Evolutionary conservation across 2,888 invertebrate species (phyloP).

Genomic region (Brenthis daphne): DNA sequence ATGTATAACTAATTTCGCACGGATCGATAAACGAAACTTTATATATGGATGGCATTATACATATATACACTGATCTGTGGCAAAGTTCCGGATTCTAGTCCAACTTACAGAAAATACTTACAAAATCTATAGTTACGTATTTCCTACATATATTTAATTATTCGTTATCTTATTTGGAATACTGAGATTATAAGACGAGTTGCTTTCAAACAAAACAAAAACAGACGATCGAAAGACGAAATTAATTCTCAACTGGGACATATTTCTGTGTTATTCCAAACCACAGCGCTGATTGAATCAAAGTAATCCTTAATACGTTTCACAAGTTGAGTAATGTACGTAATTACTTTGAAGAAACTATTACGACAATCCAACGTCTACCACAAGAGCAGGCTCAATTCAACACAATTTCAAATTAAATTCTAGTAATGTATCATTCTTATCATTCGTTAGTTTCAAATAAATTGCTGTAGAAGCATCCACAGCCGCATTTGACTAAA

Average conservation of each 20-base stretch:
- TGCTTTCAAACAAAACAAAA: too few species aligned
- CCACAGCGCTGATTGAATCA: constrained; percentile 10
- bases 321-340: constrained; percentile 6
- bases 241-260: constrained; percentile 8
- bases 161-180: too few species aligned
- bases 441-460: constrained; percentile 63
- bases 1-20: background rate
- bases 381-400: constrained; percentile 10
- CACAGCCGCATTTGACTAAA: constrained; percentile 54
- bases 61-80: too few species aligned
- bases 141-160: too few species aligned
- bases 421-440: constrained; percentile 51
- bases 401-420: constrained; percentile 49
- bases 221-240: background rate
- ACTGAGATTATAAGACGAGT: too few species aligned
- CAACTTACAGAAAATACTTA: too few species aligned
- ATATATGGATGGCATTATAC: too few species aligned
- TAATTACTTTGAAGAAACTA: constrained; percentile 9
- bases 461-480: constrained; percentile 65
- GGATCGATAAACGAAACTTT: too few species aligned
- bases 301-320: constrained; percentile 14
- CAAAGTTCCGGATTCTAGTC: too few species aligned
- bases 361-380: constrained; percentile 8
- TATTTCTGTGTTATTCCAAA: constrained; percentile 7
- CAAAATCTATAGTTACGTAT: too few species aligned